Conservation (phyloP, 2,113 vertebrate genomes). For the Odontesthes bonariensis region DNA sequence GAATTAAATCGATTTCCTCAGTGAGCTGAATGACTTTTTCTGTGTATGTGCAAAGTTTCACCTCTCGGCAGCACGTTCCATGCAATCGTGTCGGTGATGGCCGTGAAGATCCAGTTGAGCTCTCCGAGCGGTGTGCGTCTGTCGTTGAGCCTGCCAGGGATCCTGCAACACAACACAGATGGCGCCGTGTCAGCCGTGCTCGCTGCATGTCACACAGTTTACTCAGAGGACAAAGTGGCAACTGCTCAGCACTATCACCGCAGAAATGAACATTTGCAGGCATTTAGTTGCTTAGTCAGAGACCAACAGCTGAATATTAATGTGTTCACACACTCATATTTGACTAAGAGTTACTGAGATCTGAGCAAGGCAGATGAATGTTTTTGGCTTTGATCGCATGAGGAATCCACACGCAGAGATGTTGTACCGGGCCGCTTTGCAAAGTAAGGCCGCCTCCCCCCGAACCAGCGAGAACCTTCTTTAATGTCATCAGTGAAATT, state of each 20-base stretch:
- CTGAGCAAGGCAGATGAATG: background rate
- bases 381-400: background rate
- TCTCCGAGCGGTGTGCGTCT: conserved; percentile 96
- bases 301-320: conserved; percentile 30
- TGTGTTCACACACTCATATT: background rate
- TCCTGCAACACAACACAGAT: conserved; percentile 82
- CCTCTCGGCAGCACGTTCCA: conserved; percentile 98
- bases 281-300: conserved; percentile 29
- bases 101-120: conserved; percentile 99
- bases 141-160: conserved; percentile 96
- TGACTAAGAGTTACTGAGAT: background rate
- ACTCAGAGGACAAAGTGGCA: conserved; percentile 56
- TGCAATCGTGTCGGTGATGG: conserved; percentile 98
- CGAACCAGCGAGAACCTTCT: too few species aligned
- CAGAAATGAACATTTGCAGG: conserved; percentile 47
- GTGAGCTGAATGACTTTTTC: background rate
- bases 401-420: background rate
- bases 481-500: background rate
- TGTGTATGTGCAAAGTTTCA: conserved; percentile 46
- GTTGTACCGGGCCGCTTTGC: too few species aligned
- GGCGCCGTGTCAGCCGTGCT: conserved; percentile 58
- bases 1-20: background rate
- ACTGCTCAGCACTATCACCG: conserved; percentile 33
- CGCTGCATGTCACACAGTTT: conserved; percentile 33
- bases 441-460: too few species aligned